phyloP scores from a whole-genome alignment of 37 sponge, comb jelly and placozoan genomes.

The Tethya wilhelma region DNA sequence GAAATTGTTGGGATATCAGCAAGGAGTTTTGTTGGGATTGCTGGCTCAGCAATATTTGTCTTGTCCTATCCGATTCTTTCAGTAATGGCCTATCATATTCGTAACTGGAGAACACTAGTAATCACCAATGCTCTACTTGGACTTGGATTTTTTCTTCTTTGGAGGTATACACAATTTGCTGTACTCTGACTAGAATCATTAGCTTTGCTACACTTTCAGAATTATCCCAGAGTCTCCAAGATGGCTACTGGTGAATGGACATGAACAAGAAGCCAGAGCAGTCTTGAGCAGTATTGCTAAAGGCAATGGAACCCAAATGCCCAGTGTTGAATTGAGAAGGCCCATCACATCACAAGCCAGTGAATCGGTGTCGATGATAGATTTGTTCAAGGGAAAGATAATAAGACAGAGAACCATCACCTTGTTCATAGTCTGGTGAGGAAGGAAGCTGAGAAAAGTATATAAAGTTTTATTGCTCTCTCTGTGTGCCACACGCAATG shows the following conservation, averaged over 20 bases:
- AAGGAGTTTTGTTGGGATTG: slow-evolving; percentile 21
- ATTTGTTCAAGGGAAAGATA: slow-evolving; percentile 38
- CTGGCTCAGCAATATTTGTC: slow-evolving; percentile 16
- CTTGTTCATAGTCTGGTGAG: slow-evolving; percentile 41
- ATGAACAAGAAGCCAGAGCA: slow-evolving; percentile 38
- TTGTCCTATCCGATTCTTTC: slow-evolving; percentile 10
- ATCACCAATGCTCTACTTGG: slow-evolving; percentile 1
- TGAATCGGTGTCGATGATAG: slow-evolving; percentile 2
- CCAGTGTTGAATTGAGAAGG: neutral
- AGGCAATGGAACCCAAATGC: slow-evolving; percentile 47
- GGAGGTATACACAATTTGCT: too few species aligned
- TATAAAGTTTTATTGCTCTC: too few species aligned
- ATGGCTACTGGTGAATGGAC: slow-evolving; percentile 63
- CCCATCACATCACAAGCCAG: neutral
- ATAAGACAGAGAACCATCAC: slow-evolving; percentile 33
- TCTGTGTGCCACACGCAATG: too few species aligned
- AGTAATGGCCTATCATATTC: slow-evolving; percentile 48
- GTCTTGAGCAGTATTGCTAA: slow-evolving; percentile 53
- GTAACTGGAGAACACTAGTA: slow-evolving; percentile 37
- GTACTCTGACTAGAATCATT: too few species aligned
- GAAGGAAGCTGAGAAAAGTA: too few species aligned
- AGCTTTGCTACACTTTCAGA: slow-evolving; percentile 11
- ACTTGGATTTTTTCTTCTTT: neutral
- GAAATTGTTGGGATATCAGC: slow-evolving; percentile 40
- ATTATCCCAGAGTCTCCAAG: slow-evolving; percentile 77